phyloP scores from a whole-genome alignment of 2,797 vertebrate species.

The Austrolebias charrua region DNA sequence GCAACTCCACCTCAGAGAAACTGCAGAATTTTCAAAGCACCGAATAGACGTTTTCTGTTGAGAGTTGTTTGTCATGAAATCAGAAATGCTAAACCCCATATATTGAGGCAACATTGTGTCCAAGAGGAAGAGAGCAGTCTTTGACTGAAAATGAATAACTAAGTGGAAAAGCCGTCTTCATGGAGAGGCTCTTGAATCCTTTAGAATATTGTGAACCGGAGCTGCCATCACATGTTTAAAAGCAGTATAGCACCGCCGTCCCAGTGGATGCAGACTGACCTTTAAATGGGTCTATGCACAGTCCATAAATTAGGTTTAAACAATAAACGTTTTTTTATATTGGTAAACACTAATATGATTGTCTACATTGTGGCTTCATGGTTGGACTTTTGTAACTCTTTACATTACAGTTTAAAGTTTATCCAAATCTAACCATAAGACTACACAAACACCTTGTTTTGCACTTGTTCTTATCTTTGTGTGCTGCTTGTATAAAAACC shows the following conservation, averaged over 20 bases:
- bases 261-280: not conserved
- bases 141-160: not conserved
- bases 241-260: conserved; percentile 39
- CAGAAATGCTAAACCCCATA: not conserved
- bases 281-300: no score
- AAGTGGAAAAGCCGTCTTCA: conserved; percentile 10
- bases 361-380: no score
- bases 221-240: conserved; percentile 55
- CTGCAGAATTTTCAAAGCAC: not conserved
- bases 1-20: conserved; percentile 8
- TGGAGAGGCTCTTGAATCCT: conserved; percentile 2
- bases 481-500: no score
- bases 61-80: not conserved
- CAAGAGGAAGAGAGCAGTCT: not conserved
- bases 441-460: no score
- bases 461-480: no score
- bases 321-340: no score
- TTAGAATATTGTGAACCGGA: conserved; percentile 30
- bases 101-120: not conserved
- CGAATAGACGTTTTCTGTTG: not conserved
- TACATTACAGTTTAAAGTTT: no score
- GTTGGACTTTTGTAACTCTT: no score
- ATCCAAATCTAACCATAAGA: no score
- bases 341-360: no score
- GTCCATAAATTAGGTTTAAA: no score